Evolutionary conservation across 2,797 vertebrate species (phyloP).

Genomic region (Ctenopoma multispine): DNA sequence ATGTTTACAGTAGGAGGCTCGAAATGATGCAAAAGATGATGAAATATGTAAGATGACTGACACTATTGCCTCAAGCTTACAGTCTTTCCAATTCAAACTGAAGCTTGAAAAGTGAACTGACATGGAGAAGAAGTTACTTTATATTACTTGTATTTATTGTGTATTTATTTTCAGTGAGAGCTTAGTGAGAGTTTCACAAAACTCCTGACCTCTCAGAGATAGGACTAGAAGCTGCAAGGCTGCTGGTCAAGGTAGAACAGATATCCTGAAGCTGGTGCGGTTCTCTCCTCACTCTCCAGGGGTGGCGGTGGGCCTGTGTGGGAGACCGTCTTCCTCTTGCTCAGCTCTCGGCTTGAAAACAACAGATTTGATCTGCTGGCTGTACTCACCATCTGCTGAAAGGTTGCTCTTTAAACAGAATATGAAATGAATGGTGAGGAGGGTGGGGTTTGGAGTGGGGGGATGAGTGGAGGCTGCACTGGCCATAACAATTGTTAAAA

Average conservation of each 20-base stretch:
- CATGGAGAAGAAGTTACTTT: no score
- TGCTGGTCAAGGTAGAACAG: constrained; percentile 22
- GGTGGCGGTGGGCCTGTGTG: constrained; percentile 13
- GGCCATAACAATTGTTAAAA: background rate
- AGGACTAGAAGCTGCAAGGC: background rate
- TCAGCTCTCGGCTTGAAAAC: constrained; percentile 29
- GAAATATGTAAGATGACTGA: constrained; percentile 7
- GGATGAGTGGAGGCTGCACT: background rate
- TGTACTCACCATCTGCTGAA: constrained; percentile 19
- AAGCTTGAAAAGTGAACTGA: background rate
- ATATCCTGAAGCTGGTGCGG: constrained; percentile 17
- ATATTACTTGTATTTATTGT: background rate
- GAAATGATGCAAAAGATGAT: background rate
- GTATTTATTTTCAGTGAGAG: background rate
- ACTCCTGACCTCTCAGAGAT: constrained; percentile 17
- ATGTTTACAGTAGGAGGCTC: background rate
- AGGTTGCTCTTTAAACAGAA: constrained; percentile 41
- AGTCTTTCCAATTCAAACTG: background rate
- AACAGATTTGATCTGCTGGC: constrained; percentile 30
- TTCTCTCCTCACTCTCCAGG: constrained; percentile 3
- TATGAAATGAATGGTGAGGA: constrained; percentile 22
- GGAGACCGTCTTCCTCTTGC: constrained; percentile 35
- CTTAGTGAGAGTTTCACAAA: background rate
- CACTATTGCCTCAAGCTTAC: background rate
- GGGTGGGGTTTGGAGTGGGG: background rate